Evolutionary conservation across 2,797 vertebrate species (phyloP).

Genomic region (Aldrovandia affinis): DNA sequence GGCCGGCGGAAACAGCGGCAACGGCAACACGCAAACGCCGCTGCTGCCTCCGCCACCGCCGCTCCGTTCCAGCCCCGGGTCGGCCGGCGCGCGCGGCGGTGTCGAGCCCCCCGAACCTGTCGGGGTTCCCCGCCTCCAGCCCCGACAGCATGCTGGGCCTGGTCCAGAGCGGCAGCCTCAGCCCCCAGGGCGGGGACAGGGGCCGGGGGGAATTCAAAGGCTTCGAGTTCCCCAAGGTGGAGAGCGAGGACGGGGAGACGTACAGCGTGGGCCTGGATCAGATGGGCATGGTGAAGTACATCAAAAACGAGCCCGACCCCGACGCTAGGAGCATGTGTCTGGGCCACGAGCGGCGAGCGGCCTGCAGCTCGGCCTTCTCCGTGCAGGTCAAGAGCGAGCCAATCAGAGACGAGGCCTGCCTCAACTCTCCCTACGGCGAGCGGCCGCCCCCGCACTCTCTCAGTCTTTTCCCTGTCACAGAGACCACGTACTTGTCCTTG

Average conservation of each 20-base stretch:
- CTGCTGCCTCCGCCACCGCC: too few relatives aligned
- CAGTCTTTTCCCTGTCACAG: slow-evolving; percentile 89
- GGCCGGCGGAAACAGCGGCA: slow-evolving; percentile 73
- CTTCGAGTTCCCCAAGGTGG: slow-evolving; percentile 90
- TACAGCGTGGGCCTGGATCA: slow-evolving; percentile 83
- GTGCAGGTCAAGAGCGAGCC: slow-evolving; percentile 93
- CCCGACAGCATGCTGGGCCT: slow-evolving; percentile 78
- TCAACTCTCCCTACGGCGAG: slow-evolving; percentile 82
- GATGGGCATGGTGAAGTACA: slow-evolving; percentile 91
- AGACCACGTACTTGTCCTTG: slow-evolving; percentile 94
- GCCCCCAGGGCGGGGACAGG: too few relatives aligned
- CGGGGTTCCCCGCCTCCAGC: slow-evolving; percentile 81
- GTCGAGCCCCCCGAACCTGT: slow-evolving; percentile 85
- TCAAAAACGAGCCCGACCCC: slow-evolving; percentile 93
- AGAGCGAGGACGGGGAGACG: slow-evolving; percentile 85
- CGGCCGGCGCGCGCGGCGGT: slow-evolving; percentile 79
- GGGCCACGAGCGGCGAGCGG: slow-evolving; percentile 79
- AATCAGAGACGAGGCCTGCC: slow-evolving; percentile 88
- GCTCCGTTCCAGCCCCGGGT: slow-evolving; percentile 81
- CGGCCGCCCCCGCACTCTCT: slow-evolving; percentile 82
- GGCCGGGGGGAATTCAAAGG: slow-evolving; percentile 86
- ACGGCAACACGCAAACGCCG: slow-evolving; percentile 84
- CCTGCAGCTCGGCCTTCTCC: slow-evolving; percentile 79
- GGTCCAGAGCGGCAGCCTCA: slow-evolving; percentile 82
- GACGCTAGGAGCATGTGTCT: slow-evolving; percentile 90